Percentiles rank a stretch among this genome's conserved stretches.
Conservation (phyloP, 2,888 invertebrate species). For the Drosophila infuscata region DNA sequence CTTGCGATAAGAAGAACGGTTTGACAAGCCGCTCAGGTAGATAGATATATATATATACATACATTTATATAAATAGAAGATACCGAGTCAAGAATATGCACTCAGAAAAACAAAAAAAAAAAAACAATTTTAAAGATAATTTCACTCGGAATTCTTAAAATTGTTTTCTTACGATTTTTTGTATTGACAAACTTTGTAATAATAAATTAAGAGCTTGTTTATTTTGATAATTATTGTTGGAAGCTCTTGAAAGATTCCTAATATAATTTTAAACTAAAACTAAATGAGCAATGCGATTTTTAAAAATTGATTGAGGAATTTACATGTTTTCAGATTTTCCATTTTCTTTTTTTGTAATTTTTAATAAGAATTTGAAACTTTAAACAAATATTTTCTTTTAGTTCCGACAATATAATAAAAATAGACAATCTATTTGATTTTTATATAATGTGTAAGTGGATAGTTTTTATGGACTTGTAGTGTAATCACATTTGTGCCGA, state of each 20-base stretch:
- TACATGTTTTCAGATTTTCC: background rate
- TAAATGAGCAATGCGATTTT: background rate
- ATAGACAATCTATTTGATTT: conserved; percentile 25
- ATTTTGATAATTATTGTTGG: background rate
- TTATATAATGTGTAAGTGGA: background rate
- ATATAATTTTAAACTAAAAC: background rate
- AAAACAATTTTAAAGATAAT: no score
- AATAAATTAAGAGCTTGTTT: background rate
- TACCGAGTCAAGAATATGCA: conserved; percentile 20
- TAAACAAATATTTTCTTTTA: background rate
- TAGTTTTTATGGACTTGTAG: conserved; percentile 11
- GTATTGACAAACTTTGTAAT: background rate
- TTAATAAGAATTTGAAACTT: background rate
- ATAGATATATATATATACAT: conserved; percentile 5
- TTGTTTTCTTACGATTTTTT: background rate
- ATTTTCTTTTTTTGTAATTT: background rate
- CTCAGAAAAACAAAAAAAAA: background rate
- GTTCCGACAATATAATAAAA: background rate
- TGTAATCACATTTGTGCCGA: conserved; percentile 44
- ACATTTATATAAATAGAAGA: conserved; percentile 8
- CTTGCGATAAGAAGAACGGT: conserved; percentile 49
- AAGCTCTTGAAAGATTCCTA: background rate
- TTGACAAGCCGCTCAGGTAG: conserved; percentile 37
- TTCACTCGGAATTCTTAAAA: background rate
- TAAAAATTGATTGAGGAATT: background rate